Conservation (phyloP, 1,140 invertebrate species). For the Cherax destructor region DNA sequence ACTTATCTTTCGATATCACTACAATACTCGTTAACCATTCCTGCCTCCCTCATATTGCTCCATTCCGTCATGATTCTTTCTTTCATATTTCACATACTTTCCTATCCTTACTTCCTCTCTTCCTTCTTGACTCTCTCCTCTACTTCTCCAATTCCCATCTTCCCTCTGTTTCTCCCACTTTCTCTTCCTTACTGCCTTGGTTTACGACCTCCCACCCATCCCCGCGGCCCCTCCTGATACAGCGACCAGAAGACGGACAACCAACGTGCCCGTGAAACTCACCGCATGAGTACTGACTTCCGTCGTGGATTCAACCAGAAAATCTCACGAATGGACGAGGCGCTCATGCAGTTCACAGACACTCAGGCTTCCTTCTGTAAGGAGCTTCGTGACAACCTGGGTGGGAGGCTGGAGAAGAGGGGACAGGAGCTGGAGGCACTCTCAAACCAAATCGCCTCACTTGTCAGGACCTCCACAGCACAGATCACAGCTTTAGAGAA, state of each 20-base stretch:
- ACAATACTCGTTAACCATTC: too few species aligned
- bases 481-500: constrained; percentile 70
- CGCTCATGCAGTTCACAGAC: constrained; percentile 69
- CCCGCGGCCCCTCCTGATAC: neutral
- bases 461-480: constrained; percentile 63
- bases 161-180: neutral
- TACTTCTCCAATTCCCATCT: neutral
- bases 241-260: constrained; percentile 14
- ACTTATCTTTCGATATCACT: neutral
- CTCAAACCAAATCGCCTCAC: constrained; percentile 68
- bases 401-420: constrained; percentile 62
- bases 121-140: neutral
- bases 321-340: constrained; percentile 69
- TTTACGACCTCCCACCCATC: neutral
- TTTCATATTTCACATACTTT: neutral
- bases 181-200: too few species aligned
- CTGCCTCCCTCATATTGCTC: neutral
- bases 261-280: constrained; percentile 53
- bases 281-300: constrained; percentile 68
- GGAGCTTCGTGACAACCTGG: constrained; percentile 59
- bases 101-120: neutral
- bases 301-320: constrained; percentile 68
- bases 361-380: constrained; percentile 71
- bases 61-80: neutral
- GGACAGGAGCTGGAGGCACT: constrained; percentile 70